Evolutionary conservation across 2,113 vertebrate genomes (phyloP).

Genomic region (Atlantisia rogersi): DNA sequence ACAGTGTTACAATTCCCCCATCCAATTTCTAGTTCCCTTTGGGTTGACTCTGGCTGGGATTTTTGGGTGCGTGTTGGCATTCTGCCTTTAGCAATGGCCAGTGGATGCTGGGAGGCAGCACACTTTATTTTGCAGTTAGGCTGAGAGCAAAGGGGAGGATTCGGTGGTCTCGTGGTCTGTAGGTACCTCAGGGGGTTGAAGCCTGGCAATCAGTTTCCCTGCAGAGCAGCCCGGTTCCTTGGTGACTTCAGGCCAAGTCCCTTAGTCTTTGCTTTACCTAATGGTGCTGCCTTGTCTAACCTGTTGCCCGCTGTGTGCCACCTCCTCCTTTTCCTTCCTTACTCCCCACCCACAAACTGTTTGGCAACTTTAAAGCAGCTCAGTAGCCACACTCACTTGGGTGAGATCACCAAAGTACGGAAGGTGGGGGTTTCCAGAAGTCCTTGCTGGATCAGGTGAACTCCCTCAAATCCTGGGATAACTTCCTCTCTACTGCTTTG

Average conservation of each 20-base stretch:
- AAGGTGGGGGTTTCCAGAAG: not conserved
- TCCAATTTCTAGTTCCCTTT: not conserved
- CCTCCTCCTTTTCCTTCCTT: not conserved
- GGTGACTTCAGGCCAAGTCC: not conserved
- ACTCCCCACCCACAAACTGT: not conserved
- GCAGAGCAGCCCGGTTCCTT: not conserved
- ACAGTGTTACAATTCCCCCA: rapidly evolving
- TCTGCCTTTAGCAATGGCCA: not conserved
- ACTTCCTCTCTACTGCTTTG: not conserved
- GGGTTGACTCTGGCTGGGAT: not conserved
- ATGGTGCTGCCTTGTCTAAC: not conserved
- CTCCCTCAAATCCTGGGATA: not conserved
- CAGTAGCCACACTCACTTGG: not conserved
- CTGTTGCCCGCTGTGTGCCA: not conserved
- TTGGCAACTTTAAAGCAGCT: not conserved
- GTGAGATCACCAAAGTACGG: not conserved
- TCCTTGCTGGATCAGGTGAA: not conserved
- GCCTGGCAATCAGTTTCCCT: not conserved
- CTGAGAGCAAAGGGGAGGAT: not conserved
- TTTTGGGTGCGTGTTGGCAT: not conserved
- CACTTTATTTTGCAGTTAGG: not conserved
- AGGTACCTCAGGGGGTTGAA: not conserved
- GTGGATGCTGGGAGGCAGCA: rapidly evolving
- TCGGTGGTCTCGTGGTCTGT: not conserved
- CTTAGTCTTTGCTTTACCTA: not conserved